These are phyloP conservation scores for Falco berigora DNA, from an alignment of 2,797 vertebrate genomes.

Conservation along the genomic window DNA sequence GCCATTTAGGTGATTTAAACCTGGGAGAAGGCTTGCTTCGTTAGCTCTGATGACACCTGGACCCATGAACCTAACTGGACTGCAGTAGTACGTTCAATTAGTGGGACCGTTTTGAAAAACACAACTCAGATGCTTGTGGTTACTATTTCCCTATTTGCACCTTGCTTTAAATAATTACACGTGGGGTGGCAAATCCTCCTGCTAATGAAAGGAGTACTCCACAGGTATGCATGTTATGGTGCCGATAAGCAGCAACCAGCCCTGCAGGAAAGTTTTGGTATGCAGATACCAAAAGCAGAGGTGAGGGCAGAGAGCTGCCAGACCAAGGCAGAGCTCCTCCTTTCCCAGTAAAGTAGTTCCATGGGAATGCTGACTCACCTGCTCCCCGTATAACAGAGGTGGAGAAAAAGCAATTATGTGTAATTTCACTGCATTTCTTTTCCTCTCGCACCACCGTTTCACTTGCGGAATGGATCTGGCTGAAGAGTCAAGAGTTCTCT, in stretches of 20 bases:
- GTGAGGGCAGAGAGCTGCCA: background rate
- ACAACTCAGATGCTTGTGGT: background rate
- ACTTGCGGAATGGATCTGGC: background rate
- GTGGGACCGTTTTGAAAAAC: background rate
- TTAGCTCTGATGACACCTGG: background rate
- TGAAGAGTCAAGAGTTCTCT: background rate
- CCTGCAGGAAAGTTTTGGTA: background rate
- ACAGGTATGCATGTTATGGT: background rate
- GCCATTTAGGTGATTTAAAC: background rate
- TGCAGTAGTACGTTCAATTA: background rate
- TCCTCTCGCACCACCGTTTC: background rate
- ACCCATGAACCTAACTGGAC: background rate
- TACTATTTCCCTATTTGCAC: background rate
- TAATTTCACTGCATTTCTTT: slow-evolving; percentile 1
- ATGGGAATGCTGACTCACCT: slow-evolving; percentile 34
- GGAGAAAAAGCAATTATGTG: background rate
- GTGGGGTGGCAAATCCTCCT: background rate
- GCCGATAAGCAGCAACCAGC: background rate
- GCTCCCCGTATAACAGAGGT: background rate
- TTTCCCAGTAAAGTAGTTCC: background rate
- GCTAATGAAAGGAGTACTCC: background rate
- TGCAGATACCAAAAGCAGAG: background rate
- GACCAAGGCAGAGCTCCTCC: background rate
- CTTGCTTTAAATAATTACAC: background rate
- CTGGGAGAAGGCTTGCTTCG: background rate